Evolutionary conservation across 2,113 vertebrate species (phyloP).

Genomic region (Oreochromis aureus): DNA sequence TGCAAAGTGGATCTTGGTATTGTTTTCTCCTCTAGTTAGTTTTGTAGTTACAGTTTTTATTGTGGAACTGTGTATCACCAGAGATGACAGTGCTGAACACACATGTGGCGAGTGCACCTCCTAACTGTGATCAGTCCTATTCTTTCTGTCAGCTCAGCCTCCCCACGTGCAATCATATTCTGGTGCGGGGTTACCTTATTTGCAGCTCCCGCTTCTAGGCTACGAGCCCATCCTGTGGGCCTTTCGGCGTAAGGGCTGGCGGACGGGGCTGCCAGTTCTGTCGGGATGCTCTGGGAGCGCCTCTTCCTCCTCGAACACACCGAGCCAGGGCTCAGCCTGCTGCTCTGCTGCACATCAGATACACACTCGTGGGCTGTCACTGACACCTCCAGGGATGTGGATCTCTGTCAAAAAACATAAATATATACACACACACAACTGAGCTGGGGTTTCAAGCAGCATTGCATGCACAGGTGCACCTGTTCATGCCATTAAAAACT

Average conservation of each 20-base stretch:
- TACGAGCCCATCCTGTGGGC: conserved; percentile 46
- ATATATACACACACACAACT: conserved; percentile 15
- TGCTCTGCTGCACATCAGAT: conserved; percentile 40
- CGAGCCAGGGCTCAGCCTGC: conserved; percentile 35
- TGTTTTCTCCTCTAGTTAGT: not conserved
- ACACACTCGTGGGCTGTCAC: conserved; percentile 28
- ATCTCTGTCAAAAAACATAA: conserved; percentile 61
- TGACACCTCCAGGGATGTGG: conserved; percentile 58
- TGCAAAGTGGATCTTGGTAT: not conserved
- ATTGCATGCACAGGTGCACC: conserved; percentile 33
- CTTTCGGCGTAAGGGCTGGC: conserved; percentile 48
- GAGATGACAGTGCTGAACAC: not conserved
- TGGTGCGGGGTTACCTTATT: conserved; percentile 53
- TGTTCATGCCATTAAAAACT: conserved; percentile 45
- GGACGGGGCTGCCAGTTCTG: conserved; percentile 60
- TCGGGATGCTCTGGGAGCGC: conserved; percentile 54
- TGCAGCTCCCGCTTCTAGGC: conserved; percentile 34
- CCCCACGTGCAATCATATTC: not conserved
- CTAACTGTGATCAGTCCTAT: not conserved
- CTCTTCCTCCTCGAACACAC: conserved; percentile 17
- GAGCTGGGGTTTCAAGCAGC: conserved; percentile 18
- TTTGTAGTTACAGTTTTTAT: not conserved
- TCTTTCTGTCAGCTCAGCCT: not conserved
- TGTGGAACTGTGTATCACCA: not conserved
- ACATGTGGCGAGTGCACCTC: not conserved